These are phyloP conservation scores for Phrynosoma blainvillii DNA, from an alignment of 2,113 vertebrate species.

Conservation along the genomic window DNA sequence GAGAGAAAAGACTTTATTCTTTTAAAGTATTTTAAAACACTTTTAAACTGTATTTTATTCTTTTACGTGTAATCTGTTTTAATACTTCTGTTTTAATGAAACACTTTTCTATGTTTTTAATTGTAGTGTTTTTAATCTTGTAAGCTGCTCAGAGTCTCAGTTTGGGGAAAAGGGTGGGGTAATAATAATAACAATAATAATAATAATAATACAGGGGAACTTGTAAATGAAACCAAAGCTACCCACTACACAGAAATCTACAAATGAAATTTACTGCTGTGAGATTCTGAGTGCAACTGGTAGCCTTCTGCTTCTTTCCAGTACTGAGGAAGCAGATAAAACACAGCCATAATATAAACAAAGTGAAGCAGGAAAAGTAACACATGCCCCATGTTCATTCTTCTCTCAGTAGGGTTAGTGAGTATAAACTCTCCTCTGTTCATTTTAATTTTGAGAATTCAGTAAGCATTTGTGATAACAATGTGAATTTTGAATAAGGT, in stretches of 20 bases:
- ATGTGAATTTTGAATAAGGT: no score
- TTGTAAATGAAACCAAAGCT: conserved; percentile 77
- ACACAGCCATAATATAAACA: conserved; percentile 47
- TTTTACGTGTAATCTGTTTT: no score
- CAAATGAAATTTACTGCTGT: conserved; percentile 69
- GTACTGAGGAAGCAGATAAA: conserved; percentile 63
- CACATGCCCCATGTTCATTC: neutral
- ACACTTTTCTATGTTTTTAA: no score
- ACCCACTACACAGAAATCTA: conserved; percentile 77
- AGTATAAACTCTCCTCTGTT: neutral
- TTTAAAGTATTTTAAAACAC: no score
- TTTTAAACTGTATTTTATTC: no score
- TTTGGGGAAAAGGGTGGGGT: no score
- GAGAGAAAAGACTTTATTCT: conserved; percentile 60
- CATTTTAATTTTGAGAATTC: neutral
- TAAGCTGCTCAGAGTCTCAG: no score
- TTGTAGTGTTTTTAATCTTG: no score
- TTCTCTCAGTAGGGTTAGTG: neutral
- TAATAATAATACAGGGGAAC: conserved; percentile 55
- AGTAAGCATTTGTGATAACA: no score
- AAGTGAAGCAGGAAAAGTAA: conserved; percentile 24
- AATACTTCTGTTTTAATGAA: no score
- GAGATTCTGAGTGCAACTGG: conserved; percentile 63
- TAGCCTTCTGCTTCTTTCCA: conserved; percentile 62
- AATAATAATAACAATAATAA: no score